These are phyloP conservation scores for Takifugu bimaculatus DNA, from an alignment of 2,113 vertebrate species.

Conservation along the genomic window DNA sequence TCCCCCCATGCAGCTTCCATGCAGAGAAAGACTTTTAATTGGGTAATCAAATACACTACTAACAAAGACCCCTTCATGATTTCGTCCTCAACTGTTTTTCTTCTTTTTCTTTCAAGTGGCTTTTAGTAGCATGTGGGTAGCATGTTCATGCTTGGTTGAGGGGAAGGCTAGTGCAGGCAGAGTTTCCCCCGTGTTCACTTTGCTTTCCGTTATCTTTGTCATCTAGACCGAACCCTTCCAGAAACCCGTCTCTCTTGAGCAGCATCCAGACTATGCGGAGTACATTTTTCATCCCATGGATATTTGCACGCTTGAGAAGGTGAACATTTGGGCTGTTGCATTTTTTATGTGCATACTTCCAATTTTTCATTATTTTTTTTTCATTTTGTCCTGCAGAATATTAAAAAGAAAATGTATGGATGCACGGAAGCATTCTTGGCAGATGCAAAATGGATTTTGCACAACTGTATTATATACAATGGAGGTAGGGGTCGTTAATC, in stretches of 20 bases:
- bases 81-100: slow-evolving; percentile 56
- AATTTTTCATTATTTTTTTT: neutral
- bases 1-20: slow-evolving; percentile 72
- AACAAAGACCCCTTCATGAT: slow-evolving; percentile 67
- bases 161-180: slow-evolving; percentile 8
- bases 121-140: slow-evolving; percentile 47
- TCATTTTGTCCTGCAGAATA: slow-evolving; percentile 73
- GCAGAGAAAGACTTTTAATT: slow-evolving; percentile 79
- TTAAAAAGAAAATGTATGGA: slow-evolving; percentile 99
- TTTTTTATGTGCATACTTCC: neutral
- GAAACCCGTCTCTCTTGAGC: slow-evolving; percentile 95
- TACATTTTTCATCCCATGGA: slow-evolving; percentile 99
- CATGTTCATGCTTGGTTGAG: slow-evolving; percentile 37
- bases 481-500: slow-evolving; percentile 76
- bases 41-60: slow-evolving; percentile 74
- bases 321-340: slow-evolving; percentile 47
- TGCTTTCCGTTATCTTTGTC: slow-evolving; percentile 28
- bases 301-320: slow-evolving; percentile 97
- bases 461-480: slow-evolving; percentile 99
- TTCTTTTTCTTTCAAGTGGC: slow-evolving; percentile 52
- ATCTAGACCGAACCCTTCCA: slow-evolving; percentile 95
- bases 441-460: slow-evolving; percentile 98
- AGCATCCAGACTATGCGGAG: slow-evolving; percentile 97
- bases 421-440: slow-evolving; percentile 98
- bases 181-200: slow-evolving; percentile 1